Percentiles rank a stretch among this genome's conserved stretches.
phyloP scores from a whole-genome alignment of 1,140 invertebrate genomes.

The Drosophila orena region DNA sequence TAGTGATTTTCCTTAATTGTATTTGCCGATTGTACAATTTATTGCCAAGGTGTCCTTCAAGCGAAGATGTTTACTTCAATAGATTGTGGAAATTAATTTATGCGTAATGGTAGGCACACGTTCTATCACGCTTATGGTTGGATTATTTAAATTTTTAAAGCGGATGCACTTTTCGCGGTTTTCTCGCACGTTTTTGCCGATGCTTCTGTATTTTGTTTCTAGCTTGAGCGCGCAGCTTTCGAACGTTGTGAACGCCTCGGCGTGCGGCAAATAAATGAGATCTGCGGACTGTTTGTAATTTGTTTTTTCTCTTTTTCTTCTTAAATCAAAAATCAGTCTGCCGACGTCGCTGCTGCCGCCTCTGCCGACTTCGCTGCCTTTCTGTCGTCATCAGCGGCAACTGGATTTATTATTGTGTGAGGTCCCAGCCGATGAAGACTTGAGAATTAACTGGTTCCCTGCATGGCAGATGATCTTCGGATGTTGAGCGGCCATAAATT shows the following conservation, averaged over 20 bases:
- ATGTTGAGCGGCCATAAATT: conserved; percentile 75
- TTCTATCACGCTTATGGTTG: conserved; percentile 27
- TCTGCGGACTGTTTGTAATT: conserved; percentile 79
- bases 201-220: conserved; percentile 3
- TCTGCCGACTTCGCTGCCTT: conserved; percentile 12
- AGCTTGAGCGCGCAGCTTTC: conserved; percentile 41
- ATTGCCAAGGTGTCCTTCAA: conserved; percentile 45
- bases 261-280: conserved; percentile 84
- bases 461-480: conserved; percentile 57
- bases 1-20: conserved; percentile 32
- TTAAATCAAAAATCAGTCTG: conserved; percentile 75
- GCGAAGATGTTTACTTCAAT: conserved; percentile 35
- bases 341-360: conserved; percentile 19
- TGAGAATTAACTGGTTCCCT: conserved; percentile 39
- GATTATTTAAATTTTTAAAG: conserved; percentile 9
- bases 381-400: conserved; percentile 54
- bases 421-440: conserved; percentile 41
- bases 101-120: conserved; percentile 32
- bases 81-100: conserved; percentile 26
- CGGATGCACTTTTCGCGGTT: conserved; percentile 2
- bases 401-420: conserved; percentile 68
- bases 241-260: conserved; percentile 77
- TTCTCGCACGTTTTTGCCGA: conserved; percentile 45
- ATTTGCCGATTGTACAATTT: conserved; percentile 40
- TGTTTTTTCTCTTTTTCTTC: conserved; percentile 67